Conservation (phyloP, 2,113 vertebrate genomes). For the Callocephalon fimbriatum region DNA sequence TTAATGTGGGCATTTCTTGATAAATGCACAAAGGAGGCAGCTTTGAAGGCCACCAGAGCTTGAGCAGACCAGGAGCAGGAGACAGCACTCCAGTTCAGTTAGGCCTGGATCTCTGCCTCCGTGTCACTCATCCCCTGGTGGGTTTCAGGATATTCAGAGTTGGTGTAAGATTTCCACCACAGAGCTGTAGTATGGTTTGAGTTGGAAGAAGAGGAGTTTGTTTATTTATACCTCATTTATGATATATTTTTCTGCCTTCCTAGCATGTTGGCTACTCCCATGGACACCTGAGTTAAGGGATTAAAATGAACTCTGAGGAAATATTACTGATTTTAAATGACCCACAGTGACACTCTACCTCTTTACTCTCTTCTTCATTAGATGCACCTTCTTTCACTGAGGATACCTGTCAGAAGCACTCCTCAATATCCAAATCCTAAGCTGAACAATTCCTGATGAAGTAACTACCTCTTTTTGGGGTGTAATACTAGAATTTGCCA, state of each 20-base stretch:
- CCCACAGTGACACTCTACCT: neutral
- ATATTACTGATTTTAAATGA: neutral
- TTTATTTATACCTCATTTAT: neutral
- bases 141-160: neutral
- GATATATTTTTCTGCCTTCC: neutral
- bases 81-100: neutral
- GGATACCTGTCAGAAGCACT: neutral
- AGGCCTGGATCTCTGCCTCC: neutral
- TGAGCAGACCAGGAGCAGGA: neutral
- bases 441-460: neutral
- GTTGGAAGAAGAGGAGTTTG: neutral
- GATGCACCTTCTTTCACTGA: neutral
- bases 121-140: neutral
- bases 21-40: neutral
- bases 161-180: neutral
- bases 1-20: neutral
- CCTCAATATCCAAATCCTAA: neutral
- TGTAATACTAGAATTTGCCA: neutral
- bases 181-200: neutral
- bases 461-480: neutral
- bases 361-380: neutral
- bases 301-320: neutral
- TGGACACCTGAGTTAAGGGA: neutral
- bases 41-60: neutral
- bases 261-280: rapidly evolving